Conservation (phyloP, 2,888 invertebrate genomes). For the Apoderus coryli region DNA sequence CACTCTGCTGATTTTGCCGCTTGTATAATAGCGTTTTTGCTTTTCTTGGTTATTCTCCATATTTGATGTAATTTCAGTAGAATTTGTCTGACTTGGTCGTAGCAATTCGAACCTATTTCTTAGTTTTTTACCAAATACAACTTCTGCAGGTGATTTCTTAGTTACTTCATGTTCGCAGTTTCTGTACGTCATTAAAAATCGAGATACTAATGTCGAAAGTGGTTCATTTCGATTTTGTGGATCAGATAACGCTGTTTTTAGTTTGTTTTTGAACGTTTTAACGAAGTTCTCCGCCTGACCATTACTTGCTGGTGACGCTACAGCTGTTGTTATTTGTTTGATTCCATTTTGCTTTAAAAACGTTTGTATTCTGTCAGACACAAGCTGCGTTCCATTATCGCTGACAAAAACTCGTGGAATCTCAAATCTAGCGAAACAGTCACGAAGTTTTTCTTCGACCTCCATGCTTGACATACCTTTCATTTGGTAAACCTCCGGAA, state of each 20-base stretch:
- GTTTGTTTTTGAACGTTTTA: conserved; percentile 9
- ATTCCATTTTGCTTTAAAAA: conserved; percentile 12
- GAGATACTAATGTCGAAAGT: conserved; percentile 7
- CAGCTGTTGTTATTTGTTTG: conserved; percentile 6
- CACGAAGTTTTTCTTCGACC: conserved; percentile 9
- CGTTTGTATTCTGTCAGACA: neutral
- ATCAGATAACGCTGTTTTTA: conserved; percentile 11
- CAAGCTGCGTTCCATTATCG: conserved; percentile 11
- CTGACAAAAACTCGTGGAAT: conserved; percentile 7
- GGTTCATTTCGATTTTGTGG: conserved; percentile 6
- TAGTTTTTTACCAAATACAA: conserved; percentile 9
- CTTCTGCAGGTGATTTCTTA: conserved; percentile 11
- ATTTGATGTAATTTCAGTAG: no score
- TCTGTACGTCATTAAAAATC: conserved; percentile 10
- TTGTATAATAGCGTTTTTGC: no score
- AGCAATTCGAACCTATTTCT: conserved; percentile 8
- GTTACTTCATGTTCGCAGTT: conserved; percentile 10
- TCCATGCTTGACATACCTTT: conserved; percentile 6
- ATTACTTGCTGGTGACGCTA: conserved; percentile 4
- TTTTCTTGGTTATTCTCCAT: no score
- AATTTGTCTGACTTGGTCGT: no score
- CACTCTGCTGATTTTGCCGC: conserved; percentile 6
- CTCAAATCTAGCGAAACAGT: conserved; percentile 9
- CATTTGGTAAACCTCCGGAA: conserved; percentile 9
- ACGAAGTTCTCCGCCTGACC: conserved; percentile 11